Conservation (phyloP, 2,113 vertebrate genomes). For the Malurus alboscapulatus region DNA sequence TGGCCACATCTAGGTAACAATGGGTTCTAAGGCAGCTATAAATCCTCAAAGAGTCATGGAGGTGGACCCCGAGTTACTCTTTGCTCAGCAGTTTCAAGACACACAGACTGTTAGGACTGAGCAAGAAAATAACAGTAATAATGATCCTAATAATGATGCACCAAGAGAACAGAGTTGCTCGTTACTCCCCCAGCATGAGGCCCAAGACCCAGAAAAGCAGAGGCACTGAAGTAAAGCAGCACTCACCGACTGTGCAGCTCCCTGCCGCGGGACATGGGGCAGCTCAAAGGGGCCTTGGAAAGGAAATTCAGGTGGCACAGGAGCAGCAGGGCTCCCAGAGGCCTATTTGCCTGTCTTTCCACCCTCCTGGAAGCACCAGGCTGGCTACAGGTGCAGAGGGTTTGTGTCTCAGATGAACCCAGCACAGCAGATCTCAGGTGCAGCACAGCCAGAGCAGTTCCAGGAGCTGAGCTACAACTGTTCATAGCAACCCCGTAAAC, state of each 20-base stretch:
- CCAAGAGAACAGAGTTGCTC: not conserved
- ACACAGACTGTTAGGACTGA: not conserved
- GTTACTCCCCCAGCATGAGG: not conserved
- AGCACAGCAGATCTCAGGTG: not conserved
- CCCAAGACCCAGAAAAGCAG: not conserved
- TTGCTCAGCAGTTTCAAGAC: not conserved
- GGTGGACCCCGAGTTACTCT: not conserved
- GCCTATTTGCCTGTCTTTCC: rapidly evolving
- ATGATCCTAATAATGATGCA: too few species aligned
- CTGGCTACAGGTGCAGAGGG: not conserved
- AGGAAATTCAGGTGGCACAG: not conserved
- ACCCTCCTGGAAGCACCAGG: not conserved
- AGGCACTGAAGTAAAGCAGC: not conserved
- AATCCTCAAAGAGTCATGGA: not conserved
- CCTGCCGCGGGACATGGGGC: rapidly evolving
- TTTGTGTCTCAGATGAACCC: not conserved
- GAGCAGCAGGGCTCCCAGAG: not conserved
- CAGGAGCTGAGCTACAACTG: not conserved
- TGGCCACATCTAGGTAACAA: not conserved
- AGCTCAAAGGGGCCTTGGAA: not conserved
- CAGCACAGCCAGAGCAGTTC: not conserved
- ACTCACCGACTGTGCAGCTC: rapidly evolving
- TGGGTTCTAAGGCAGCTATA: not conserved
- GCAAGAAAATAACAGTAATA: not conserved
- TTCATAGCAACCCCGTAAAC: rapidly evolving